Evolutionary conservation across 2,797 vertebrate genomes (phyloP).

Genomic region (Hyperoplus immaculatus): DNA sequence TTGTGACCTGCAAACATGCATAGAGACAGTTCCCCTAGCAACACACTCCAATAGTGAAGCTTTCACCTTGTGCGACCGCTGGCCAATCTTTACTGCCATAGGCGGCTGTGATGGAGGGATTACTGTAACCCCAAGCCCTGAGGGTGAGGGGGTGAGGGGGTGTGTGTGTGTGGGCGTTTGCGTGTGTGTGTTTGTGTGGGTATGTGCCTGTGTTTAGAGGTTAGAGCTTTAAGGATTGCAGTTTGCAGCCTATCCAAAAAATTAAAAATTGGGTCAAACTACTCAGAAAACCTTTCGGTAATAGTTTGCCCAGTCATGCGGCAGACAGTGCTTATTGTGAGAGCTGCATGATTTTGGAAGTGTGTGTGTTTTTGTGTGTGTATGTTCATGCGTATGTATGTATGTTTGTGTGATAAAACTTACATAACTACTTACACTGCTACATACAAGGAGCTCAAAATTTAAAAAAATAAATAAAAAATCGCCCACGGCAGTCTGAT

Average conservation of each 20-base stretch:
- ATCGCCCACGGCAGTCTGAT: neutral
- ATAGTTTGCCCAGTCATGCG: slow-evolving; percentile 48
- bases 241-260: slow-evolving; percentile 45
- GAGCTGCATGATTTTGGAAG: slow-evolving; percentile 11
- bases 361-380: neutral
- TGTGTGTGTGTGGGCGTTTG: slow-evolving; percentile 23
- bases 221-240: slow-evolving; percentile 43
- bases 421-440: neutral
- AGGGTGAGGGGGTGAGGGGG: slow-evolving; percentile 32
- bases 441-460: neutral
- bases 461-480: too few species aligned
- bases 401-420: neutral
- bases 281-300: slow-evolving; percentile 46
- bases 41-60: slow-evolving; percentile 60
- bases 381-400: slow-evolving; percentile 1
- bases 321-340: slow-evolving; percentile 38
- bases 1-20: slow-evolving; percentile 60
- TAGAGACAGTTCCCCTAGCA: slow-evolving; percentile 71
- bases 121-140: slow-evolving; percentile 55
- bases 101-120: slow-evolving; percentile 65
- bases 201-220: slow-evolving; percentile 36
- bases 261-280: slow-evolving; percentile 66
- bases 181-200: slow-evolving; percentile 20
- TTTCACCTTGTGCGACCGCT: slow-evolving; percentile 75
- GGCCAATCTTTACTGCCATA: slow-evolving; percentile 50